Base-by-base conservation (phyloP, 2,888 invertebrate species). In the Drosophila suboccidentalis region DNA sequence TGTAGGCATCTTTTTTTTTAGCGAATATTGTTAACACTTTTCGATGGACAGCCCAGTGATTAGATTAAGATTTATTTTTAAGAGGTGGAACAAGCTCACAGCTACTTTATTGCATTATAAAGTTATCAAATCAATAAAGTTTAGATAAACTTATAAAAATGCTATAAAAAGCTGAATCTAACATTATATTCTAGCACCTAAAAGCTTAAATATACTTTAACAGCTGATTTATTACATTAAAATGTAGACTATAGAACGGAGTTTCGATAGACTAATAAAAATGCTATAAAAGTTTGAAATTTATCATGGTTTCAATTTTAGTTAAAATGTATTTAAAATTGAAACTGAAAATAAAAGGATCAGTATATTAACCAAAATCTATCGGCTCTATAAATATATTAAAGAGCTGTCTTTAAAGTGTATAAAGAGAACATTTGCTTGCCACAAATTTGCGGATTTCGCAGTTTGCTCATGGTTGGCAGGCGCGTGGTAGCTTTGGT, bases 381-480 rank as follows among this genome's bases (percentile, higher is more conserved):
- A n/a, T n/a, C 3, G n/a, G 15, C 3, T n/a, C 3, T 46, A 13
- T 11, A 34, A 11, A 17, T 17, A 49, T 49, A 11, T 19, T 17
- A 38, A 17, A 19, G 19, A 49, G 41, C 0, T 8, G 9, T 10
- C 2, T 13, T n/a, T 13, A 53, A 51, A 47, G 43, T 13, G 50
- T 34, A 59, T 59, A 39, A 46, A 39, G 26, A 10, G 22, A 43
- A n/a, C 19, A 65, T 51, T 61, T 43, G 61, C 19, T 39, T 49
- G 43, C 72, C 75, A 13, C 71, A 62, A 66, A 60, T 72, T 66
- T 71, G 71, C 43, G 67, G 71, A 36, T 53, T 55, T 29, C 44
- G 64, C 64, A 41, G 41, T 63, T 62, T 17, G 59, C 55, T 58
- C 17, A 39, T 62, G 49, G 50, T 58, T 76, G 80, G 51, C 61